These are phyloP conservation scores for Acrobasis consociella DNA, from an alignment of 2,888 invertebrate species.

Conservation along the genomic window DNA sequence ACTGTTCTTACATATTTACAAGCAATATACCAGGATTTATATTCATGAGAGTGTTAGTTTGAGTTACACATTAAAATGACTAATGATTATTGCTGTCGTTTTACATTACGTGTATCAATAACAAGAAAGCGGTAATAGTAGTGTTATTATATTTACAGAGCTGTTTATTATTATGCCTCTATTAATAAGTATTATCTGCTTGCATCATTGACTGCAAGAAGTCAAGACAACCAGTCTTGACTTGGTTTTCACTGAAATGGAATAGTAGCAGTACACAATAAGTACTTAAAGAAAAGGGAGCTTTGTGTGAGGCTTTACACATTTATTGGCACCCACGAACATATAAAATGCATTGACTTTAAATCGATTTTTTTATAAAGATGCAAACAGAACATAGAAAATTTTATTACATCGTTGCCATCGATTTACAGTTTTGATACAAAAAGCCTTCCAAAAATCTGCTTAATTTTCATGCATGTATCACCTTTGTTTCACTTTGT, in stretches of 20 bases:
- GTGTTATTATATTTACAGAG: not conserved
- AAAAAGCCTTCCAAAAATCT: not conserved
- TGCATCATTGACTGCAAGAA: not conserved
- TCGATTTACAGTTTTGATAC: no score
- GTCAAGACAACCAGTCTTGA: no score
- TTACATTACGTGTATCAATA: not conserved
- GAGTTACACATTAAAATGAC: not conserved
- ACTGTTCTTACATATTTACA: not conserved
- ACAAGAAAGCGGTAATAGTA: not conserved
- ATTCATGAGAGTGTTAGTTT: not conserved
- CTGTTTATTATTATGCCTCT: not conserved
- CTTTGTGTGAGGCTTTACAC: no score
- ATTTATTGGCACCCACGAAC: no score
- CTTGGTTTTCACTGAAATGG: no score
- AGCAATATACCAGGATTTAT: not conserved
- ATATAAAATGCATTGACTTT: no score
- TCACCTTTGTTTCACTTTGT: constrained; percentile 4
- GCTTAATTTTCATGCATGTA: constrained; percentile 3
- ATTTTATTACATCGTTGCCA: no score
- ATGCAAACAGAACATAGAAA: no score
- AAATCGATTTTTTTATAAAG: no score
- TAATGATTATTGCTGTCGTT: not conserved
- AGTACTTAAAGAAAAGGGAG: no score
- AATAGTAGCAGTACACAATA: no score
- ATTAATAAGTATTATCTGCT: not conserved